Evolutionary conservation across 1,140 invertebrate species (phyloP), one percentile per base, ranked within the genome.

Genomic region (Sweltsa coloradensis): DNA sequence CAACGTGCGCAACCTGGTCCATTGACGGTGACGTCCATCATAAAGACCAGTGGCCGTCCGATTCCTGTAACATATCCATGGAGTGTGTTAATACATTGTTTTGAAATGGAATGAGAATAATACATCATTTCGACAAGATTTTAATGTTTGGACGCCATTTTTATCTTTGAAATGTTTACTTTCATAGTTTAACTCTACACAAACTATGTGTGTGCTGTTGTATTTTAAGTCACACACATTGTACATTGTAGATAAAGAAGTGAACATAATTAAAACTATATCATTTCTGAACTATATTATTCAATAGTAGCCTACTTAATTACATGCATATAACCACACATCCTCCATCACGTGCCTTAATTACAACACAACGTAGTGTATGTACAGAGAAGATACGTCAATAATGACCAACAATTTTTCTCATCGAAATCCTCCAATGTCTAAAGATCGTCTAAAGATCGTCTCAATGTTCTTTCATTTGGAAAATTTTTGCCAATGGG

Each of bases 1-100:
- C 79, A n/a, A 48, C 82, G 72, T 1, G 86, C 89, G 59, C 88
- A 91, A 0, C 86, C 85, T 57, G 87, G 86, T 0, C 91, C 90
- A 68, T 92, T 88, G 14, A 83, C 87, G 0, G 86, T 89, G 1
- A 90, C 78, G 7, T 85, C 85, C 59, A 76, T 68, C 18, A 81
- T n/a, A n/a, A 63, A 47, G 72, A 70, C 76, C 76, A 81, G 41
- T 66, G 64, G 22, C 71, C 71, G 55, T 69, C 75, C 51, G 60
- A 59, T 56, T 78, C 65, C 64, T 66, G 48, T 21, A 37, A 34
- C 11, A 41, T 43, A 16, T n/a, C 50, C 11, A 46, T 14, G 19
- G n/a, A 22, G n/a, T 16, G 18, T 6, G 3, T 18, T 3, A 16
- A n/a, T 23, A 47, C 23, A 44, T 22, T 23, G 4, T 47, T 43